Percentiles rank a stretch among this genome's conserved stretches.
Conservation (phyloP, 2,113 vertebrate genomes). For the Rousettus leschenaultii region DNA sequence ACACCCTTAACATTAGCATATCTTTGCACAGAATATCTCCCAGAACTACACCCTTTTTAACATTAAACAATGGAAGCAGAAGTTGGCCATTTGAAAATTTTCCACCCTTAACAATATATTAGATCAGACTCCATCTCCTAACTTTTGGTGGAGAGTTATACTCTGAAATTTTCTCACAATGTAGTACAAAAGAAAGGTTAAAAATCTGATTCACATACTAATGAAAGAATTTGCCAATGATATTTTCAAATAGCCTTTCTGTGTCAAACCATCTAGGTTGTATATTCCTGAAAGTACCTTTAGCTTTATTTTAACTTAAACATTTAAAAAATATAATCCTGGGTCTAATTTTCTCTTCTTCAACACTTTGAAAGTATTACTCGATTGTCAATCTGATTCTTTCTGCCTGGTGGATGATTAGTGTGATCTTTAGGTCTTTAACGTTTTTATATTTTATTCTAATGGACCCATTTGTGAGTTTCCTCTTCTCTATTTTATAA, state of each 20-base stretch:
- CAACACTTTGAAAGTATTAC: neutral
- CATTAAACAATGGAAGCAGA: too few species aligned
- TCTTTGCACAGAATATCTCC: too few species aligned
- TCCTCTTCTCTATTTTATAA: neutral
- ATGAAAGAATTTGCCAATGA: neutral
- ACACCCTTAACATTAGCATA: too few species aligned
- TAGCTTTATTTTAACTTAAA: neutral
- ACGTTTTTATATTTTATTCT: neutral
- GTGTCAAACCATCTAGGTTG: neutral
- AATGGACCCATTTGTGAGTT: neutral
- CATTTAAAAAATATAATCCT: neutral
- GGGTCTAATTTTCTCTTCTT: neutral
- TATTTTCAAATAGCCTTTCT: neutral
- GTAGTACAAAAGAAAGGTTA: neutral
- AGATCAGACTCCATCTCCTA: neutral
- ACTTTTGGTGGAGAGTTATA: neutral
- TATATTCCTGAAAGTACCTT: neutral
- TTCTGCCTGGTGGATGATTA: neutral
- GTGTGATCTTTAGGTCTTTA: neutral
- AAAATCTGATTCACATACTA: neutral
- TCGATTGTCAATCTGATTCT: neutral
- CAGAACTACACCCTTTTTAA: too few species aligned
- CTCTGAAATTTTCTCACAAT: neutral
- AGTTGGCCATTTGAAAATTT: too few species aligned
- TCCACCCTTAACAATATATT: too few species aligned